phyloP scores from a whole-genome alignment of 2,113 vertebrate genomes.

The Elaphurus davidianus region DNA sequence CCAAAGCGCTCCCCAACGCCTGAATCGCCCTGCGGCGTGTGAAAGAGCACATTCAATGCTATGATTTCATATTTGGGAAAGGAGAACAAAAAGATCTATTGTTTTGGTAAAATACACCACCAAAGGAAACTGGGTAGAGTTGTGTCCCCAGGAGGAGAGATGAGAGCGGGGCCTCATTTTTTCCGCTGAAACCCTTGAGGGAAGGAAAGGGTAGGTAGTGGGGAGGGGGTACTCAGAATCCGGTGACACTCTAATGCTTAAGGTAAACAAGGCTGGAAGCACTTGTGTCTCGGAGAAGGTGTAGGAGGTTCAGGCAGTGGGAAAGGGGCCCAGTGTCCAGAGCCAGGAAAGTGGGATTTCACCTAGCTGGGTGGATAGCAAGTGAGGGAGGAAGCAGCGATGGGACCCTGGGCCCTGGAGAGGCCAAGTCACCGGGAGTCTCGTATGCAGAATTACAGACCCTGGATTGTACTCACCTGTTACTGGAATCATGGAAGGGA shows the following conservation, averaged over 20 bases:
- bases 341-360: not conserved
- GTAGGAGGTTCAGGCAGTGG: not conserved
- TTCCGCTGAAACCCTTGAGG: not conserved
- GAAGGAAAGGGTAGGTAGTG: not conserved
- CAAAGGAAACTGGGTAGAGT: not conserved
- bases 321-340: not conserved
- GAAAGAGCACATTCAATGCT: not conserved
- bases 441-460: not conserved
- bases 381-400: not conserved
- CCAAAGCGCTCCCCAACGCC: not conserved
- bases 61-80: conserved; percentile 36
- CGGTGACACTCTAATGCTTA: not conserved
- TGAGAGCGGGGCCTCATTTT: not conserved
- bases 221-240: not conserved
- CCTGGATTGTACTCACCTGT: not conserved
- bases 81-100: conserved; percentile 43
- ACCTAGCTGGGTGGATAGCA: not conserved
- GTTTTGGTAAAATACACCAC: not conserved
- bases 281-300: not conserved
- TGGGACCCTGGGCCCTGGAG: no score
- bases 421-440: not conserved
- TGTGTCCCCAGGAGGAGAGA: not conserved
- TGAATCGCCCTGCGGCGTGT: fast-evolving
- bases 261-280: not conserved
- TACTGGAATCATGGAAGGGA: not conserved